A percentile compares a stretch with the other conserved stretches of the same genome.
Evolutionary conservation across 53 echinoderm and acorn worm species (phyloP).

Genomic region (Holothuria scabra): DNA sequence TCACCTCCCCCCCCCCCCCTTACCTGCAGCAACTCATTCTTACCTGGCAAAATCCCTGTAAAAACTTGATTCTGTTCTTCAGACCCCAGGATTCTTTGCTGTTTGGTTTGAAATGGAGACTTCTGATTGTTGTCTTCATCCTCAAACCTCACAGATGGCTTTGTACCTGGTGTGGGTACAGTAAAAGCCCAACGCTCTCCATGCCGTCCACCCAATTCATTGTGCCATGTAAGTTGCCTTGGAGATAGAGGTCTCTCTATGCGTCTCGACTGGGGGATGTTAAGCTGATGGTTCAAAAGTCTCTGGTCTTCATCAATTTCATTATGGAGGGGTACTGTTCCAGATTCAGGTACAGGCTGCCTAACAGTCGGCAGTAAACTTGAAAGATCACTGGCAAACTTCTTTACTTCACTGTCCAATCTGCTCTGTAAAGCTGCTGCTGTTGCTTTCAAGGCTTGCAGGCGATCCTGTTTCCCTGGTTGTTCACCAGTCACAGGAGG

Average conservation of each 20-base stretch:
- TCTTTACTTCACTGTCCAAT: constrained; percentile 86
- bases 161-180: not conserved
- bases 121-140: not conserved
- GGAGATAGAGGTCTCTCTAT: constrained; percentile 8
- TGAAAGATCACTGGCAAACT: constrained; percentile 72
- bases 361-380: not conserved
- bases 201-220: not conserved
- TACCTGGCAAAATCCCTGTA: constrained; percentile 84
- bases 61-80: constrained; percentile 72
- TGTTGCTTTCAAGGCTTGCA: constrained; percentile 83
- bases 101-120: constrained; percentile 52
- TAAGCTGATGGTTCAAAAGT: constrained; percentile 23
- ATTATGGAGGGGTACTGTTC: too few relatives aligned
- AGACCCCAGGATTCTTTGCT: constrained; percentile 69
- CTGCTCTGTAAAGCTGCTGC: constrained; percentile 89
- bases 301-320: not conserved
- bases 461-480: constrained; percentile 67
- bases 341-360: too few relatives aligned
- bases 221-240: constrained; percentile 27
- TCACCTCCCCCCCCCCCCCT: too few relatives aligned
- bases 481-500: constrained; percentile 1
- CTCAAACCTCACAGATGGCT: constrained; percentile 46
- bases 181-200: constrained; percentile 27
- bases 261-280: constrained; percentile 25
- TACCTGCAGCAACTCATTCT: not conserved